Conservation (phyloP, 2,888 invertebrate species). For the Yponomeuta plumbellus region DNA sequence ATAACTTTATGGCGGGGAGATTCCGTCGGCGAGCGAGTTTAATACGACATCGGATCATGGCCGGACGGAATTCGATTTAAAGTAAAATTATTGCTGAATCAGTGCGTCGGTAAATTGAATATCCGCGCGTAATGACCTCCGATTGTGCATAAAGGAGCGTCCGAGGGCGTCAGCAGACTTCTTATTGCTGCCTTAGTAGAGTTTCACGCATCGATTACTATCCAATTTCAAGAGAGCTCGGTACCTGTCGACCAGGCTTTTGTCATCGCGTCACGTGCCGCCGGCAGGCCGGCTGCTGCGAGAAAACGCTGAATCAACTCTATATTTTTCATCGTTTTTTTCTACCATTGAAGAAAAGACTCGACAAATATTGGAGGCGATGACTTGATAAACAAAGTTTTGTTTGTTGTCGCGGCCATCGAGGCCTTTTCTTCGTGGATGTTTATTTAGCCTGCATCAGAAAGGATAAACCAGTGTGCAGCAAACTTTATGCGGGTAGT, state of each 20-base stretch:
- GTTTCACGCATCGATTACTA: slow-evolving; percentile 71
- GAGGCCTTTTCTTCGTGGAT: slow-evolving; percentile 5
- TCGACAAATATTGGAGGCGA: slow-evolving; percentile 15
- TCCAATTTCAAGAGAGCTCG: slow-evolving; percentile 64
- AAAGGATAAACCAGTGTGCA: background rate
- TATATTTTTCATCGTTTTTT: slow-evolving; percentile 11
- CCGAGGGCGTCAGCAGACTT: slow-evolving; percentile 48
- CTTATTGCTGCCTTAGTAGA: slow-evolving; percentile 50
- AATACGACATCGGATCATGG: slow-evolving; percentile 12
- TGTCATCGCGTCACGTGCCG: slow-evolving; percentile 64
- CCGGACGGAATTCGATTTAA: slow-evolving; percentile 17
- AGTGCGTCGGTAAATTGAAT: slow-evolving; percentile 62
- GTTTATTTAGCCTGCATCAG: background rate
- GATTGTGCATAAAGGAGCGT: slow-evolving; percentile 56
- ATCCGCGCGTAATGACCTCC: slow-evolving; percentile 60
- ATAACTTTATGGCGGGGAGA: background rate
- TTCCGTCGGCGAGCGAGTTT: background rate
- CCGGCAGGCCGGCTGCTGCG: slow-evolving; percentile 36
- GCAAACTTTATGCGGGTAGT: background rate
- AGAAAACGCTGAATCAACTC: slow-evolving; percentile 17
- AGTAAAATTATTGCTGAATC: slow-evolving; percentile 42
- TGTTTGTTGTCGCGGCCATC: slow-evolving; percentile 13
- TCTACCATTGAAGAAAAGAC: slow-evolving; percentile 8
- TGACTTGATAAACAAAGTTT: slow-evolving; percentile 12
- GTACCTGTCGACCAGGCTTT: slow-evolving; percentile 64